Evolutionary conservation across 2,797 vertebrate genomes (phyloP).

Genomic region (Halcyon smyrnensis): DNA sequence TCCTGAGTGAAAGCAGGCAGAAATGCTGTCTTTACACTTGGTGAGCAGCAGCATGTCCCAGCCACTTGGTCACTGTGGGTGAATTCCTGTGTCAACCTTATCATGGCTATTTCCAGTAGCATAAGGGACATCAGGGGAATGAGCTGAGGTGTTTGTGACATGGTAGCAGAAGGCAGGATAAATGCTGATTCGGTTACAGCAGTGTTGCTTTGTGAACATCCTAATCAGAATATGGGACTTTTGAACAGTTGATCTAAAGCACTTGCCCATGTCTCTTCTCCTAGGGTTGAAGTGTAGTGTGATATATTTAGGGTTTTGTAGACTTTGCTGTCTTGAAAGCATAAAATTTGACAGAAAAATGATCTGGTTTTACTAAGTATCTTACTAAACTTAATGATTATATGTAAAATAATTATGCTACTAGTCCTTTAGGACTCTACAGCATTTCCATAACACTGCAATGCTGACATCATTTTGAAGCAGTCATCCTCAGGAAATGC

Average conservation of each 20-base stretch:
- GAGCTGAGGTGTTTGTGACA: neutral
- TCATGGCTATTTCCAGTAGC: neutral
- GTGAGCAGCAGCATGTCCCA: neutral
- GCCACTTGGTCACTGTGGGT: neutral
- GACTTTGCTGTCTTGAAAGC: neutral
- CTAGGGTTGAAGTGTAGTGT: neutral
- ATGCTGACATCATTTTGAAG: neutral
- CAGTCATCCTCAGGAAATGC: neutral
- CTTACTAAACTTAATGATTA: neutral
- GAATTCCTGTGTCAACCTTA: neutral
- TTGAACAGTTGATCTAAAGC: neutral
- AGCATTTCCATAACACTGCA: neutral
- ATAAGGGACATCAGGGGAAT: rapidly evolving
- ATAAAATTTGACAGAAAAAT: neutral
- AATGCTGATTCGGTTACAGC: neutral
- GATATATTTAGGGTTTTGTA: neutral
- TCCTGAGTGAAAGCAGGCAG: neutral
- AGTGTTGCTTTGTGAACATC: neutral
- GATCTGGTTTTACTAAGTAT: neutral
- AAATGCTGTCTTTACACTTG: neutral
- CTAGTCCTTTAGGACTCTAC: neutral
- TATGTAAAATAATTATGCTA: neutral
- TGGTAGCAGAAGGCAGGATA: neutral
- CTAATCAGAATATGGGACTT: neutral
- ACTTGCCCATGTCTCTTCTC: neutral